Evolutionary conservation across 1,140 invertebrate species (phyloP).

Genomic region (Anthonomus grandis): DNA sequence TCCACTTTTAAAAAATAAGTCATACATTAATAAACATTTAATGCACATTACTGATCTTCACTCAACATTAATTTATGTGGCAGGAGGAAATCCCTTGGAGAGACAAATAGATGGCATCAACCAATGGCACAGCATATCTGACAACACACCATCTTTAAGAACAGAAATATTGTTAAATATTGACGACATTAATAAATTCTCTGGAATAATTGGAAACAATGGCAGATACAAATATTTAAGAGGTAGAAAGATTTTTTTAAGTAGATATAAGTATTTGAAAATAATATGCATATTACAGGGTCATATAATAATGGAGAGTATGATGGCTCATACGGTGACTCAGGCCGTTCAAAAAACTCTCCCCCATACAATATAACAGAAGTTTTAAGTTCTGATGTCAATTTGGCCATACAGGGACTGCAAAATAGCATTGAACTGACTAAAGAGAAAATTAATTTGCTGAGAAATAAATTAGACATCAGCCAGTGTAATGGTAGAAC

Average conservation of each 20-base stretch:
- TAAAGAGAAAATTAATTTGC: conserved; percentile 8
- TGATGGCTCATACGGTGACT: conserved; percentile 78
- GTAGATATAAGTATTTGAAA: neutral
- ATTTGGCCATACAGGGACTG: conserved; percentile 51
- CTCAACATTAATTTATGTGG: conserved; percentile 72
- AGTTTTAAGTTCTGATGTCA: conserved; percentile 52
- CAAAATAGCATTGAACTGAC: conserved; percentile 47
- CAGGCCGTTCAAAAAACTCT: conserved; percentile 53
- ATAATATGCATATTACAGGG: conserved; percentile 52
- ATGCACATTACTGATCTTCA: conserved; percentile 88
- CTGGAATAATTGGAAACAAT: conserved; percentile 65
- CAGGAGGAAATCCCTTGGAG: conserved; percentile 51
- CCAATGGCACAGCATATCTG: conserved; percentile 63
- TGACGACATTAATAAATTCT: conserved; percentile 70
- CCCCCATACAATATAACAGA: conserved; percentile 53
- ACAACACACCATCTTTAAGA: conserved; percentile 54
- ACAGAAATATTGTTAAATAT: conserved; percentile 79
- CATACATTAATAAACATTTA: conserved; percentile 60
- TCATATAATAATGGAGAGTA: conserved; percentile 56
- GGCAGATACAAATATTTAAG: conserved; percentile 71
- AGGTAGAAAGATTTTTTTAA: conserved; percentile 42
- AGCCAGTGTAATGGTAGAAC: conserved; percentile 14
- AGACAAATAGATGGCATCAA: conserved; percentile 66
- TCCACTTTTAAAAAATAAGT: conserved; percentile 51
- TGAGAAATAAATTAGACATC: conserved; percentile 21